These are phyloP conservation scores for Apus apus DNA, from an alignment of 2,113 vertebrate species.

Conservation along the genomic window DNA sequence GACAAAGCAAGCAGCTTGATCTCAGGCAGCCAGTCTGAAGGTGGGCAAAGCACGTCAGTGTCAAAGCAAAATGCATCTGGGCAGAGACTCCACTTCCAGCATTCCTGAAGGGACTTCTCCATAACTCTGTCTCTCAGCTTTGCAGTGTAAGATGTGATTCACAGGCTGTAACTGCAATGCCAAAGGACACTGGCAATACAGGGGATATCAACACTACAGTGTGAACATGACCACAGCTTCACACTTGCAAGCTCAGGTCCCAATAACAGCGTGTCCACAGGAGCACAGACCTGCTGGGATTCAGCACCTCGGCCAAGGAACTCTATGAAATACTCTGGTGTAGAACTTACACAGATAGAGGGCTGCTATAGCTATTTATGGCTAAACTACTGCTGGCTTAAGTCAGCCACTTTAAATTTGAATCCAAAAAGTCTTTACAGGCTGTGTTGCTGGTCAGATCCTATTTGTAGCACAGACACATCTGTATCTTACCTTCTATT, in stretches of 20 bases:
- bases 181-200: neutral
- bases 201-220: fast-evolving
- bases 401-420: neutral
- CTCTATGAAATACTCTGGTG: too few relatives aligned
- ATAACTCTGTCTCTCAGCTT: neutral
- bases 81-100: neutral
- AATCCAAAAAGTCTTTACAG: neutral
- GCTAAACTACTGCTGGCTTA: neutral
- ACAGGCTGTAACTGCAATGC: neutral
- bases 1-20: neutral
- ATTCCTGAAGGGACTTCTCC: neutral
- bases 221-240: neutral
- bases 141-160: neutral
- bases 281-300: neutral
- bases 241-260: neutral
- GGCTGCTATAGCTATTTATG: neutral
- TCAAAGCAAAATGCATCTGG: too few relatives aligned
- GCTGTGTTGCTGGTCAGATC: neutral
- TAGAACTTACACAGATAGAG: neutral
- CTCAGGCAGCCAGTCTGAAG: neutral
- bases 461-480: fast-evolving
- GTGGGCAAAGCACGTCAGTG: neutral
- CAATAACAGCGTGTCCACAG: fast-evolving
- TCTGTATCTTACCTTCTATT: neutral
- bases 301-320: neutral